Base-by-base conservation (phyloP, 1,140 invertebrate species). In the Neuroterus valhalla region DNA sequence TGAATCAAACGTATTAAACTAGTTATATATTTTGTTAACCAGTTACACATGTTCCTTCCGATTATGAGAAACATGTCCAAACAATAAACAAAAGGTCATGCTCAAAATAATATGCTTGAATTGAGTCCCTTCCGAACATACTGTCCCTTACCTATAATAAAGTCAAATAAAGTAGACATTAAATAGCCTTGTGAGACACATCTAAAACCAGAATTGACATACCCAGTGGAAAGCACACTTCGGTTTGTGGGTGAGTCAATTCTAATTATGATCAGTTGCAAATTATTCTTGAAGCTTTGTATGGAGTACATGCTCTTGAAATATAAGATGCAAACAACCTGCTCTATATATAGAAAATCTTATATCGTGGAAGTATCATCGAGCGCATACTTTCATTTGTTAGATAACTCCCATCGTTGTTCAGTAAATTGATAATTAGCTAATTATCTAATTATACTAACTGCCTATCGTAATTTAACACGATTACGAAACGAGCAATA, bases 351-450 rank as follows among this genome's bases (percentile, higher is more conserved):
- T 38, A 26, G 55, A 62, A 62, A 31, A n/a, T 62, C 55, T 62
- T 62, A 62, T 23, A 26, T 26, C 14, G 21, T 15, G 15, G 55
- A 62, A 62, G 26, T 23, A 62, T 62, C 55, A 62, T 23, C 21
- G 55, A 62, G 31, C 26, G 55, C 31, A 21, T 31, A 62, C 55
- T 62, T 62, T 62, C 55, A 62, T 23, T 62, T 62, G 17, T 17
- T 50, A 50, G 48, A 17, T 50, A 50, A 26, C 14, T 62, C 31
- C 12, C 55, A 62, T 62, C 3, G 55, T 10, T n/a, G 21, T 38
- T 62, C 55, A 62, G 55, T 62, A 62, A 62, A 62, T 62, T 62
- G 55, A 38, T 62, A 62, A 62, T 62, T 62, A 38, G 26, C 55
- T 62, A 62, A 62, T 62, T 62, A 62, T 62, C 55, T 62, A 14